A percentile compares a stretch with the other conserved stretches of the same genome.
phyloP scores from a whole-genome alignment of 2,888 invertebrate genomes.

The Poecilobothrus nobilitatus region DNA sequence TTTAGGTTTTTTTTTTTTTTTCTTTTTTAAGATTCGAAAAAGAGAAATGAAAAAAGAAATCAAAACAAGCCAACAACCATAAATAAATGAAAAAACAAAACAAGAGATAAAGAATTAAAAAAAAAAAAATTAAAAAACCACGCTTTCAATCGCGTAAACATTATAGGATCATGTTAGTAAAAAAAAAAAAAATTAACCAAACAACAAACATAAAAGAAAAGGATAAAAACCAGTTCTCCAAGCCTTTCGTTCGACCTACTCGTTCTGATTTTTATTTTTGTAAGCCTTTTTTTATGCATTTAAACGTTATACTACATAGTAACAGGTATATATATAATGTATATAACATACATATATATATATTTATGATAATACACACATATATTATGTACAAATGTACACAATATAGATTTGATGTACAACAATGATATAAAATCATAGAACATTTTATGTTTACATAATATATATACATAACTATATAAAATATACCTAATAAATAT shows the following conservation, averaged over 20 bases:
- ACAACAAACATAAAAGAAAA: background rate
- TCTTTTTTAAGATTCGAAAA: no score
- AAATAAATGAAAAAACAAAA: background rate
- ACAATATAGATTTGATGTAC: no score
- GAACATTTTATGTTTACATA: no score
- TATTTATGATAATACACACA: background rate
- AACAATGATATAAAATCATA: no score
- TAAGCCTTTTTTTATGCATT: background rate
- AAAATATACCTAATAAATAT: no score
- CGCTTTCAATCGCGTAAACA: slow-evolving; percentile 3
- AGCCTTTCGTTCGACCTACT: slow-evolving; percentile 1
- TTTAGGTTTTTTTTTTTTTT: no score
- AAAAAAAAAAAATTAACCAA: background rate
- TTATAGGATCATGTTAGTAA: slow-evolving; percentile 1
- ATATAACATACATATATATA: no score
- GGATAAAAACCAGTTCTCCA: background rate
- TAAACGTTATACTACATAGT: background rate
- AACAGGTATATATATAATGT: slow-evolving; percentile 2
- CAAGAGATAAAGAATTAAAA: background rate
- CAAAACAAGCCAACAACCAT: no score
- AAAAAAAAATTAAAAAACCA: background rate
- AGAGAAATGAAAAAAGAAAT: no score
- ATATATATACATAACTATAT: no score
- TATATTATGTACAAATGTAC: no score
- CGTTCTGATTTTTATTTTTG: background rate